Percentiles rank a stretch among this genome's conserved stretches.
Conservation (phyloP, 1,140 invertebrate genomes). For the honey bee (Apis mellifera) region Amel_HAv3.1 CM009937.2:10285001-10285500, state of each 20-base stretch:
- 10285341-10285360: too few species aligned
- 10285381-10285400: too few species aligned
- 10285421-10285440: too few species aligned
- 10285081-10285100: conserved; percentile 32
- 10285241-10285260: conserved; percentile 2
- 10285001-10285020: conserved; percentile 38
- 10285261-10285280: conserved; percentile 8
- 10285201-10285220: conserved; percentile 29
- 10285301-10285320: too few species aligned
- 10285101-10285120: conserved; percentile 18
- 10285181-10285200: conserved; percentile 41
- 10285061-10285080: conserved; percentile 44
- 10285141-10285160: conserved; percentile 28
- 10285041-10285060: not conserved
- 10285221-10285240: conserved; percentile 7
- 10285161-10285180: conserved; percentile 41
- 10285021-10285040: conserved; percentile 11
- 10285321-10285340: too few species aligned
- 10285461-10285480: too few species aligned
- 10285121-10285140: conserved; percentile 2
- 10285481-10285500: too few species aligned
- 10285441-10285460: too few species aligned
- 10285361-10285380: too few species aligned
- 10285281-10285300: not conserved
- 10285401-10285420: too few species aligned